A percentile compares a stretch with the other conserved stretches of the same genome.
These are phyloP conservation scores for Cyprinodon tularosa DNA, from an alignment of 2,113 vertebrate genomes.

Conservation along the genomic window DNA sequence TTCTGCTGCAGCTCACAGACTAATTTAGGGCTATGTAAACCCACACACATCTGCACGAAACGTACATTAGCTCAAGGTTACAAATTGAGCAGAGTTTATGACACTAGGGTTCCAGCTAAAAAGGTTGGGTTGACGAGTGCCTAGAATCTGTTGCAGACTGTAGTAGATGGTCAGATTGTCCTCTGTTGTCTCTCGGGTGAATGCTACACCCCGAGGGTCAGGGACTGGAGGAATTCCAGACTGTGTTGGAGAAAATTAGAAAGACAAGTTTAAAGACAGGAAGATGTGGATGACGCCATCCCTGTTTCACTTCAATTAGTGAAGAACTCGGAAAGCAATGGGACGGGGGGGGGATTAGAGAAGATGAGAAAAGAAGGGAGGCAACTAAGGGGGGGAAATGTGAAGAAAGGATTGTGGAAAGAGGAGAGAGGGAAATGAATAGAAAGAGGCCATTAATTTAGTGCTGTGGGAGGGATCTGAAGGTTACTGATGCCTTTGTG, in stretches of 20 bases:
- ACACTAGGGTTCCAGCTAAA: not conserved
- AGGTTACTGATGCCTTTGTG: constrained; percentile 79
- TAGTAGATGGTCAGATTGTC: constrained; percentile 4
- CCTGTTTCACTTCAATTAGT: constrained; percentile 2
- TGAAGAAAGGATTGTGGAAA: constrained; percentile 63
- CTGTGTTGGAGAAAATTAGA: constrained; percentile 23
- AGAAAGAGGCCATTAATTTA: constrained; percentile 81
- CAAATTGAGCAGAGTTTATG: constrained; percentile 8
- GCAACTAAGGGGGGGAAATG: constrained; percentile 41
- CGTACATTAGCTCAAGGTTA: constrained; percentile 22
- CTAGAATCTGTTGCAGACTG: constrained; percentile 11
- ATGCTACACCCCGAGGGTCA: not conserved
- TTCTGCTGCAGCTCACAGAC: constrained; percentile 47
- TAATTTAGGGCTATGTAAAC: constrained; percentile 57
- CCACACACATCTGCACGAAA: constrained; percentile 19
- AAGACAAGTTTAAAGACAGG: constrained; percentile 29
- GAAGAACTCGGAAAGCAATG: constrained; percentile 29
- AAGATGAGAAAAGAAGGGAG: constrained; percentile 45
- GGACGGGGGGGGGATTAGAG: not conserved
- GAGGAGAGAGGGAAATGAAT: constrained; percentile 67
- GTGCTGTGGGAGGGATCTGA: constrained; percentile 78
- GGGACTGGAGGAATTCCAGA: constrained; percentile 13
- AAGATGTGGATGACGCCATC: constrained; percentile 36
- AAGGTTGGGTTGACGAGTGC: not conserved
- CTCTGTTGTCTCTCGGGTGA: not conserved